Base-by-base conservation (phyloP, 1,140 invertebrate species). In the Arion vulgaris region DNA sequence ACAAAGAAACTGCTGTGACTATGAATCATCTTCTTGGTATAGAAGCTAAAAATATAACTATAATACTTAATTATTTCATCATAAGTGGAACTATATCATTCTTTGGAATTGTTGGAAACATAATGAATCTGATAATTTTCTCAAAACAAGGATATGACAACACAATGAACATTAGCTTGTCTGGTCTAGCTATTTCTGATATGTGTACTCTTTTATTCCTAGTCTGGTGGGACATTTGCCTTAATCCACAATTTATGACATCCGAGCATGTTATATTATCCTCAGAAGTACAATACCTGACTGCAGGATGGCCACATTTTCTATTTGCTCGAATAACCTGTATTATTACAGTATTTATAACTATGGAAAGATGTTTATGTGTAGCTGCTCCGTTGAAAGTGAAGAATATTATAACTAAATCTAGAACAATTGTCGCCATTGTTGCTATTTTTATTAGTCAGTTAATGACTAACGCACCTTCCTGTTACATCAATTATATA, bases 291-390 rank as follows among this genome's bases (percentile, higher is more conserved):
- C 19, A 45, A 28, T 57, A 77, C 34, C 74, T 77, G 1, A 32
- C 53, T 34, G 45, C 74, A 36, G 74, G 74, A 15, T 57, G n/a
- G 45, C 74, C 74, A 11, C n/a, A 62, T 17, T 39, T 2, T 13
- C 49, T 39, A 7, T 77, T 77, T 41, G n/a, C 28, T 53, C 5
- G 74, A 19, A 57, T 77, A 32, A 77, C 36, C 9, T 34, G 45
- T 17, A n/a, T 39, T 17, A 57, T 34, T 28, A 53, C 45, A 0
- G 74, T 62, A 17, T 77, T 77, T 45, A 77, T 77, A n/a, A 57
- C 49, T 7, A 32, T 41, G n/a, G 74, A 77, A 57, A 77, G 74
- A 57, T 77, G 74, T 77, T 19, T 77, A 1, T 77, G 45, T 28
- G 51, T 77, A 15, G 17, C 53, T 4, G 17, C 45, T 1, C 74